Percentiles rank a stretch among this genome's conserved stretches.
Evolutionary conservation across 1,140 invertebrate genomes (phyloP).

Genomic region (Saccostrea glomerata): DNA sequence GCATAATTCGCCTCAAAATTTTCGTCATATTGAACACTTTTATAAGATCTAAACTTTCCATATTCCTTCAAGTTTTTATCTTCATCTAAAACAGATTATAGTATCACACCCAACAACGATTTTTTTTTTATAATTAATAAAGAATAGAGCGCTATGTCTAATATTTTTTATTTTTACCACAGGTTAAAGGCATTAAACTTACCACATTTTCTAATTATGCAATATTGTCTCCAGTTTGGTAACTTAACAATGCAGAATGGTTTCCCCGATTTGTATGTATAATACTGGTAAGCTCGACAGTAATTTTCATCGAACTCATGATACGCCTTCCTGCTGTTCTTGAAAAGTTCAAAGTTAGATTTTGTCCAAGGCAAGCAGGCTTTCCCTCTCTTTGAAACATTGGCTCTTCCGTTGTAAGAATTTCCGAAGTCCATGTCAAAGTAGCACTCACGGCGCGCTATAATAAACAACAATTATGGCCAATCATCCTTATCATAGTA

Average conservation of each 20-base stretch:
- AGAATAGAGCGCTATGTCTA: too few relatives aligned
- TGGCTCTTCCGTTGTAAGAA: slow-evolving; percentile 42
- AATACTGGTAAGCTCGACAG: slow-evolving; percentile 5
- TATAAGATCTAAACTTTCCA: slow-evolving; percentile 23
- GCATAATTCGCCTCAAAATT: neutral
- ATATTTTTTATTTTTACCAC: too few relatives aligned
- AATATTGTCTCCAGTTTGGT: neutral
- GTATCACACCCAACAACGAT: too few relatives aligned
- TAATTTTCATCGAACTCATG: slow-evolving; percentile 45
- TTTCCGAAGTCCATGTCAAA: slow-evolving; percentile 25
- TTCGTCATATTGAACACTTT: neutral
- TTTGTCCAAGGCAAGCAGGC: slow-evolving; percentile 15
- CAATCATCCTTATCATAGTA: too few relatives aligned
- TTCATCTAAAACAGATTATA: neutral
- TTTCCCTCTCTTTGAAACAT: neutral
- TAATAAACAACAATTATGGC: too few relatives aligned
- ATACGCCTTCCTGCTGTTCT: neutral
- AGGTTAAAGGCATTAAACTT: neutral
- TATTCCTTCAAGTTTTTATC: slow-evolving; percentile 27
- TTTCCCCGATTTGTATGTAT: neutral
- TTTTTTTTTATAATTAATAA: too few relatives aligned
- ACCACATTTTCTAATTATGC: slow-evolving; percentile 39
- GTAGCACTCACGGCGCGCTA: slow-evolving; percentile 42
- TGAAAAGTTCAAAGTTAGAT: neutral
- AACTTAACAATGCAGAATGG: slow-evolving; percentile 17